Evolutionary conservation across 2,113 vertebrate genomes (phyloP), one percentile per base, ranked within the genome.

Genomic region (Panurus biarmicus): DNA sequence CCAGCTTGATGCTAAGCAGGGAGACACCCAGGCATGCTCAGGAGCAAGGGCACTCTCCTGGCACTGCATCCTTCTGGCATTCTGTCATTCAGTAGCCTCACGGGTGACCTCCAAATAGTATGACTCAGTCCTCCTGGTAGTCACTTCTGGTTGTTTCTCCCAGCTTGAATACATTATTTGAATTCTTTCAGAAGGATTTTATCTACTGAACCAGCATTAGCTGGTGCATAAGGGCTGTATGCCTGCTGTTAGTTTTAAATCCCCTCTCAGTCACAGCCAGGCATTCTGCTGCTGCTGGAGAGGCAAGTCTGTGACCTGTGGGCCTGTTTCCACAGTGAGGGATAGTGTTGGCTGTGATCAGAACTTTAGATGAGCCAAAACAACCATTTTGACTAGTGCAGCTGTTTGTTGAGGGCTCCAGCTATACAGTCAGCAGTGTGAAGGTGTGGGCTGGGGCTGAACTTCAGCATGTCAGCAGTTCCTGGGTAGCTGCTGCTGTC

Each of bases 61-160:
- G 64, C 93, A 75, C 40, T 3, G 2, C 4, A 1, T 84, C 72
- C 24, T 77, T n/a, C 76, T 95, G 89, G 87, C 35, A 0, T 75
- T 80, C 53, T 54, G 77, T 66, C 74, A 60, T 85, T 87, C 88
- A 56, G 91, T 95, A 95, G 95, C 93, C 87, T 85, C 3, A 7
- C 3, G 29, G 50, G 75, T 95, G 69, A 95, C 81, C 75, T 93
- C 74, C 69, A 85, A 64, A 74, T 71, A 83, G 69, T 45, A 83
- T 93, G 94, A 97, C 85, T 97, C 82, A 93, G 69, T 95, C 61
- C 60, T 95, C 33, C 79, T 92, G 93, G 64, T 93, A 92, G 82
- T 90, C 51, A 84, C 72, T 94, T 93, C 67, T 87, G 60, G 23
- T 74, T 87, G 21, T 90, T 94, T 94, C 93, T 90, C 95, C 90